phyloP scores from a whole-genome alignment of 2,113 vertebrate genomes.

The Falcunculus frontatus region DNA sequence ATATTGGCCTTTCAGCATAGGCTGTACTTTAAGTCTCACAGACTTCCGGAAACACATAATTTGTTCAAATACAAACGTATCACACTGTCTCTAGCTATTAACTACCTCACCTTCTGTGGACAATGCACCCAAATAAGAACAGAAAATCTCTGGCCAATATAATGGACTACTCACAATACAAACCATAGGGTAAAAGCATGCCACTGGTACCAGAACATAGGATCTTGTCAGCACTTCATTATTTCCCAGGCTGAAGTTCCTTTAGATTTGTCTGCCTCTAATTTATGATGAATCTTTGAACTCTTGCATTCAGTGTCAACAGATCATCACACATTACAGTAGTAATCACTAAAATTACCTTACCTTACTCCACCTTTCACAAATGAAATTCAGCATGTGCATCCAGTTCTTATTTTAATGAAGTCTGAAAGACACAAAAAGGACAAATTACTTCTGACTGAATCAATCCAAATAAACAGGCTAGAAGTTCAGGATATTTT shows the following conservation, averaged over 20 bases:
- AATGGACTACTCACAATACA: background rate
- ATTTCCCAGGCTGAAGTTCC: background rate
- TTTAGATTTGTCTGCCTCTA: background rate
- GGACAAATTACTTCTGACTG: background rate
- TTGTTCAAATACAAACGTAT: background rate
- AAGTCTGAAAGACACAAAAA: conserved; percentile 48
- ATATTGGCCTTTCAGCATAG: background rate
- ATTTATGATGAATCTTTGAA: background rate
- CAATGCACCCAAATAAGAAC: background rate
- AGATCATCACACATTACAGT: background rate
- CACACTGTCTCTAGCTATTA: background rate
- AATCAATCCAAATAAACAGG: background rate
- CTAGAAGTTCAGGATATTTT: background rate
- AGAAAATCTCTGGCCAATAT: background rate
- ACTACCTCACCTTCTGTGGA: background rate
- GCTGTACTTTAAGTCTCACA: background rate
- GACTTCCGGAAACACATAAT: background rate
- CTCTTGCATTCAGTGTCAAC: background rate
- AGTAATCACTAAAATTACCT: background rate
- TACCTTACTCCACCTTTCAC: conserved; percentile 7
- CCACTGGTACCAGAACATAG: rapidly evolving
- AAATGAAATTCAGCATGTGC: background rate
- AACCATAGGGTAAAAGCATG: background rate
- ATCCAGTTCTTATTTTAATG: background rate
- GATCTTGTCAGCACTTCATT: background rate